phyloP scores from a whole-genome alignment of 2,888 invertebrate species.

The Acrobasis repandana region DNA sequence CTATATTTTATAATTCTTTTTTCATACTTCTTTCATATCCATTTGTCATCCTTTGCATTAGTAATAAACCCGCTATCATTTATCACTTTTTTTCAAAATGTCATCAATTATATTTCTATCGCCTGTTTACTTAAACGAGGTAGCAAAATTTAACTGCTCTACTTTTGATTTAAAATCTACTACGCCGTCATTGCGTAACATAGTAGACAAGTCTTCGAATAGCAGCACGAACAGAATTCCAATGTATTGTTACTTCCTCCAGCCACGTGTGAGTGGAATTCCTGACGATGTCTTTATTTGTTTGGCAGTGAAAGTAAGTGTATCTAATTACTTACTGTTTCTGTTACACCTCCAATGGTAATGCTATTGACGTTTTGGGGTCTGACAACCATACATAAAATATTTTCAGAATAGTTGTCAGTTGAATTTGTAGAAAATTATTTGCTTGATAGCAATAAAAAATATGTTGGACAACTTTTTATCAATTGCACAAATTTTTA shows the following conservation, averaged over 20 bases:
- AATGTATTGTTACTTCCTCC: conserved; percentile 46
- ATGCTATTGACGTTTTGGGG: conserved; percentile 9
- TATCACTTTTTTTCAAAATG: too few relatives aligned
- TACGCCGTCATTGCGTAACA: neutral
- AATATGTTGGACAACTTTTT: too few relatives aligned
- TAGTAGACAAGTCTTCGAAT: conserved; percentile 1
- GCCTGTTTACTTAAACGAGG: too few relatives aligned
- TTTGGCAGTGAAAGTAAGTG: conserved; percentile 60
- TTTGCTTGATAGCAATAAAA: too few relatives aligned
- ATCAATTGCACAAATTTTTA: too few relatives aligned
- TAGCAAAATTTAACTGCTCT: neutral
- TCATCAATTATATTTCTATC: too few relatives aligned
- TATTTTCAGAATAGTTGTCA: neutral
- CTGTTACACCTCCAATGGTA: conserved; percentile 20
- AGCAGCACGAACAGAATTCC: conserved; percentile 2
- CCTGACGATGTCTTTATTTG: conserved; percentile 42
- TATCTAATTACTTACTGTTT: conserved; percentile 22
- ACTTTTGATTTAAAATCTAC: conserved; percentile 2
- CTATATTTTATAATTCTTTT: too few relatives aligned
- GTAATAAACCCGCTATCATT: too few relatives aligned
- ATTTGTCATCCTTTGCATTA: too few relatives aligned
- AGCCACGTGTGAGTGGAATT: conserved; percentile 55
- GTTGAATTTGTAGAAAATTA: neutral
- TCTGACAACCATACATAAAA: neutral
- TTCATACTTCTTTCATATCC: too few relatives aligned